Evolutionary conservation across 2,113 vertebrate genomes (phyloP).

Genomic region (Leucoraja erinaceus): DNA sequence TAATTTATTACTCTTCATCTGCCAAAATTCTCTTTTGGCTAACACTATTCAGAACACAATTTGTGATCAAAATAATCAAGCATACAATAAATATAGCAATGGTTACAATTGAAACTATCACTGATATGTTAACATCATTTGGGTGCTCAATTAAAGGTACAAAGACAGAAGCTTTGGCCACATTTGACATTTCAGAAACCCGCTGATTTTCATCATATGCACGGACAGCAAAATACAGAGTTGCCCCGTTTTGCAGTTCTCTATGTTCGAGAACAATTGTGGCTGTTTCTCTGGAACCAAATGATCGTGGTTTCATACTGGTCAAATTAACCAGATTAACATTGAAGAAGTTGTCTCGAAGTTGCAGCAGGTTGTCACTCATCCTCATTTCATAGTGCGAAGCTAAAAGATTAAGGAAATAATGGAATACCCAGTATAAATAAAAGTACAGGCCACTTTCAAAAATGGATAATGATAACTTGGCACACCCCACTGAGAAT

Average conservation of each 20-base stretch:
- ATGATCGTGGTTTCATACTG: conserved; percentile 44
- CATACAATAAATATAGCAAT: conserved; percentile 43
- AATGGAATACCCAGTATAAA: neutral
- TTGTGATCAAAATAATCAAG: conserved; percentile 41
- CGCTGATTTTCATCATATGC: conserved; percentile 44
- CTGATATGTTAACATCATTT: conserved; percentile 41
- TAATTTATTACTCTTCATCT: neutral
- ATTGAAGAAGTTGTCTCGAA: conserved; percentile 49
- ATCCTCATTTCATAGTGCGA: conserved; percentile 54
- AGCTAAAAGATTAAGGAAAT: conserved; percentile 47
- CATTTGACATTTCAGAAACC: conserved; percentile 53
- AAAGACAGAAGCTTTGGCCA: conserved; percentile 47
- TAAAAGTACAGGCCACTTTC: neutral
- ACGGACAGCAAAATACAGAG: conserved; percentile 52
- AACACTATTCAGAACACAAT: conserved; percentile 34
- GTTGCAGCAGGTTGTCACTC: conserved; percentile 45
- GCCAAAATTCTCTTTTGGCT: neutral
- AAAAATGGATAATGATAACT: too few species aligned
- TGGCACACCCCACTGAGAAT: too few species aligned
- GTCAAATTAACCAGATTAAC: conserved; percentile 47
- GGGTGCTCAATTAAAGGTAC: neutral
- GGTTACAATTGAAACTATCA: conserved; percentile 42
- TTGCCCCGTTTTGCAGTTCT: conserved; percentile 42
- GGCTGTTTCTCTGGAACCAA: conserved; percentile 51
- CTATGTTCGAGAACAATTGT: conserved; percentile 46